A percentile compares a stretch with the other conserved stretches of the same genome.
These are phyloP conservation scores for Dolichomitus sp. DNA, from an alignment of 2,888 invertebrate genomes.

Conservation along the genomic window DNA sequence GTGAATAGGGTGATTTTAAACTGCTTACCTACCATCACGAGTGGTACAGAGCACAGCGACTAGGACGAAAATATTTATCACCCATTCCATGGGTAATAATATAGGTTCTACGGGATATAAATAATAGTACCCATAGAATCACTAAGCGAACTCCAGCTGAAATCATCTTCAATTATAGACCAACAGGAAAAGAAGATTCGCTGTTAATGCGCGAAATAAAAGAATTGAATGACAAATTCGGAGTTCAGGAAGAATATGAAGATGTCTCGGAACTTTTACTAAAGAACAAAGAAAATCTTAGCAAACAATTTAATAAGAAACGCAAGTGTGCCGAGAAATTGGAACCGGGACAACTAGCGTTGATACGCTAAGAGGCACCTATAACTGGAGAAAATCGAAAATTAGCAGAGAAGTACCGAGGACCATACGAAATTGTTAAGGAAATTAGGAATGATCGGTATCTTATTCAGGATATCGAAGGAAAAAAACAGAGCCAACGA, in stretches of 20 bases:
- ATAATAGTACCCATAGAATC: not conserved
- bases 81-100: too few species aligned
- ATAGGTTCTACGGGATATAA: not conserved
- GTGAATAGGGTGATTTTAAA: constrained; percentile 56
- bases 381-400: constrained; percentile 59
- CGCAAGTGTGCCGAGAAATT: constrained; percentile 28
- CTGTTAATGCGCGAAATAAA: constrained; percentile 31
- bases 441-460: constrained; percentile 56
- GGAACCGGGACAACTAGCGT: constrained; percentile 45
- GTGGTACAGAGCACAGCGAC: not conserved
- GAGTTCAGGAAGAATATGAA: constrained; percentile 49
- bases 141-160: not conserved
- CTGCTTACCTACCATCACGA: constrained; percentile 63
- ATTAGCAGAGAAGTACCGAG: constrained; percentile 46
- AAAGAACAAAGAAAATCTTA: constrained; percentile 6
- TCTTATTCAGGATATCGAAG: constrained; percentile 49
- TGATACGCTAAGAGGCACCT: constrained; percentile 45
- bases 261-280: constrained; percentile 27
- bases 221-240: constrained; percentile 47
- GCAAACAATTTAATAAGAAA: constrained; percentile 43
- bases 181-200: constrained; percentile 24
- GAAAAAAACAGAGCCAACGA: too few species aligned
- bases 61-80: not conserved
- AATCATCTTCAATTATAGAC: constrained; percentile 18
- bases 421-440: constrained; percentile 62